Evolutionary conservation across 2,113 vertebrate species (phyloP), one percentile per base, ranked within the genome.

Genomic region (Ophiodon elongatus): DNA sequence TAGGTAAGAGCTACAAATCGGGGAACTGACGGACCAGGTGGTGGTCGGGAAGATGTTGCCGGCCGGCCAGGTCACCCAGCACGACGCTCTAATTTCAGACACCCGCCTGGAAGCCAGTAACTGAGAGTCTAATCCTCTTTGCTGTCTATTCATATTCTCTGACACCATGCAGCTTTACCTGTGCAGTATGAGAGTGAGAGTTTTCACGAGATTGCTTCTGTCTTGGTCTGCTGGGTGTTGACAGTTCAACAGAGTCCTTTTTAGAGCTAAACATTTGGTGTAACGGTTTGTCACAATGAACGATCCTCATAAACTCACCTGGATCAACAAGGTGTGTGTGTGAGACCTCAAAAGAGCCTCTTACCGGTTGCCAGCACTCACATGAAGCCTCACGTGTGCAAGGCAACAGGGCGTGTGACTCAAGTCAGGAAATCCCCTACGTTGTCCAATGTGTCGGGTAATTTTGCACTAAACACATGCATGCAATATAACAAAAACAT

Each of bases 61-160:
- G 66, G 76, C 88, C 65, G 27, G 73, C 59, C 83, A 41, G 60
- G 82, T 82, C 86, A 86, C 65, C 63, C 73, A 67, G 79, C 66
- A 79, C 4, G 54, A 39, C 64, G 33, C 60, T 76, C 76, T 89
- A 72, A 93, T 91, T 91, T 91, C 77, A 88, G 81, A 85, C 73
- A 74, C 39, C 73, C 33, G 50, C 75, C 76, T 84, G 67, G 67
- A 81, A 76, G 83, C 70, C 56, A 4, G 25, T 66, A 29, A 87
- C 78, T 59, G 76, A 84, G 81, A 85, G 52, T n/a, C 5, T 87
- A 93, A 89, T 93, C 88, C 92, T 93, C 92, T 94, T 92, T 90
- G 47, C 82, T 80, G 62, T 82, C 66, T 73, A n/a, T 82, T 62
- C 73, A 82, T 80, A 81, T 85, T 56, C 57, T 86, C 45, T 9